phyloP scores from a whole-genome alignment of 2,888 invertebrate genomes.

The Microctonus brassicae region DNA sequence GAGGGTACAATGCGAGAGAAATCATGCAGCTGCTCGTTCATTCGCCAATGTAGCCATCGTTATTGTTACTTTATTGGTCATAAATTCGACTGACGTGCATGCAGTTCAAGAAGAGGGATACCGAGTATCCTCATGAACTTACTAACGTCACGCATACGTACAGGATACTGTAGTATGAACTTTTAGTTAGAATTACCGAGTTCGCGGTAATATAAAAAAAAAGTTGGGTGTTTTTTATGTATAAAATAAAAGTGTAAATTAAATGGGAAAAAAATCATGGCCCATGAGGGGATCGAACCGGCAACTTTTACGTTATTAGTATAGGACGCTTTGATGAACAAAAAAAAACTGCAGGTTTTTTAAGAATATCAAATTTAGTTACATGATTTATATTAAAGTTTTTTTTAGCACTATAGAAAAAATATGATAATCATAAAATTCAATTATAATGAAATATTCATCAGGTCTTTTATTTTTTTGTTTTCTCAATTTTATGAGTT shows the following conservation, averaged over 20 bases:
- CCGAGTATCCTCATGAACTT: conserved; percentile 35
- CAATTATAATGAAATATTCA: no score
- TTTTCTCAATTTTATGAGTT: no score
- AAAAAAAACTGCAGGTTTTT: no score
- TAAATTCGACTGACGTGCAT: conserved; percentile 54
- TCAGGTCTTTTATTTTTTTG: no score
- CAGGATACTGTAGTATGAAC: not conserved
- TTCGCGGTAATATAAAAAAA: conserved; percentile 16
- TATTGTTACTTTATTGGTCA: conserved; percentile 63
- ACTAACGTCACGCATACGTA: conserved; percentile 29
- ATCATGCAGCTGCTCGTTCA: conserved; percentile 30
- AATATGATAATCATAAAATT: no score
- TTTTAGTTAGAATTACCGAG: conserved; percentile 6
- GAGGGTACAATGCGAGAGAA: conserved; percentile 39
- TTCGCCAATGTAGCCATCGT: conserved; percentile 57
- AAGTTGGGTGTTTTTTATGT: not conserved
- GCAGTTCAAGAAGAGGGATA: conserved; percentile 45
- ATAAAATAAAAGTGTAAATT: not conserved
- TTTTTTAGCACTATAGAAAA: no score
- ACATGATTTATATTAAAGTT: no score
- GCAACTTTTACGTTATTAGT: no score
- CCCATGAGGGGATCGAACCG: no score
- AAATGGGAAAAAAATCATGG: not conserved
- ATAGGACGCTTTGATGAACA: no score
- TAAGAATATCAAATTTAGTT: no score